Evolutionary conservation across 2,888 invertebrate genomes (phyloP).

Genomic region (Pantelozetes paolii): DNA sequence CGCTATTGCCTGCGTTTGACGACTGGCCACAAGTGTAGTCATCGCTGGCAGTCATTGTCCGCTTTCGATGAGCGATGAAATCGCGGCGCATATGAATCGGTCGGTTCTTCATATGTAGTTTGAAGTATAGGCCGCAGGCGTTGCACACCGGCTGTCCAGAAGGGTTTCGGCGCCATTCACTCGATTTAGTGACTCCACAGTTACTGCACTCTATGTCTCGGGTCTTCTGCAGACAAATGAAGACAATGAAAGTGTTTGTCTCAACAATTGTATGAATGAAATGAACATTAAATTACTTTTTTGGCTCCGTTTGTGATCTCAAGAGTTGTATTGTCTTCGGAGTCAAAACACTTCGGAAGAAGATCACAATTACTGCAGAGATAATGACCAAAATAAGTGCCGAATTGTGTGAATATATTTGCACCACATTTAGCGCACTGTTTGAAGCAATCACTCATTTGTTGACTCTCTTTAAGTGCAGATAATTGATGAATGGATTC

Average conservation of each 20-base stretch:
- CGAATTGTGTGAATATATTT: conserved; percentile 16
- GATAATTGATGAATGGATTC: neutral
- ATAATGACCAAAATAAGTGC: conserved; percentile 33
- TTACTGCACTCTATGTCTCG: conserved; percentile 40
- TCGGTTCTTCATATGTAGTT: conserved; percentile 38
- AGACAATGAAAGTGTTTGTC: neutral
- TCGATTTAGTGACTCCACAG: conserved; percentile 38
- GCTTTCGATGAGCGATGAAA: conserved; percentile 40
- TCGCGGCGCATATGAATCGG: conserved; percentile 42
- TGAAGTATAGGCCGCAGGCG: conserved; percentile 40
- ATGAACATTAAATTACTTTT: neutral
- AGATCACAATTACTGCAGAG: conserved; percentile 25
- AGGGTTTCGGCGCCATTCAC: conserved; percentile 40
- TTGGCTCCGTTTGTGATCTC: neutral
- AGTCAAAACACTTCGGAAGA: neutral
- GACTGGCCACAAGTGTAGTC: neutral
- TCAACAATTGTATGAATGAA: neutral
- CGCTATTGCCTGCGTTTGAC: neutral
- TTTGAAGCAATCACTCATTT: neutral
- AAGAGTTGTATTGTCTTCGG: neutral
- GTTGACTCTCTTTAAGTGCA: neutral
- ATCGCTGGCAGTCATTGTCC: neutral
- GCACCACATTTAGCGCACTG: conserved; percentile 41
- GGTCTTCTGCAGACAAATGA: neutral
- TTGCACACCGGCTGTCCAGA: conserved; percentile 39